Conservation (phyloP, 2,888 invertebrate genomes). For the Polietes domitor region DNA sequence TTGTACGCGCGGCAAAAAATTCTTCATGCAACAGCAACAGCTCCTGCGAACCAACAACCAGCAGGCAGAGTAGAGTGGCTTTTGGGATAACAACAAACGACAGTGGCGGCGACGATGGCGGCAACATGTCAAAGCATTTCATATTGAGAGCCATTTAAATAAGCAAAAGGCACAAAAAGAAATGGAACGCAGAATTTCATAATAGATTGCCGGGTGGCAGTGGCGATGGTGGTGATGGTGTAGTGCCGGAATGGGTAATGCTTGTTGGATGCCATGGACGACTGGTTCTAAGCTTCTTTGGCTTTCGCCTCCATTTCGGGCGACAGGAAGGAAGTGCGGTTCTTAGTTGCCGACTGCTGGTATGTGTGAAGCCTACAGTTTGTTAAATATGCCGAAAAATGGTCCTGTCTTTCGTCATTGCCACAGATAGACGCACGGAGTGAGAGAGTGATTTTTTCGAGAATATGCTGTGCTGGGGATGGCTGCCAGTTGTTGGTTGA, state of each 20-base stretch:
- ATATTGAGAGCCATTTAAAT: constrained; percentile 50
- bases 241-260: neutral
- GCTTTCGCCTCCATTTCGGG: neutral
- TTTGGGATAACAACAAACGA: constrained; percentile 20
- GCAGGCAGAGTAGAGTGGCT: neutral
- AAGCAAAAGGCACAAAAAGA: neutral
- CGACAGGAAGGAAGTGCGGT: constrained; percentile 40
- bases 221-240: constrained; percentile 7
- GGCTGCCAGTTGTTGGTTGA: neutral
- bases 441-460: neutral
- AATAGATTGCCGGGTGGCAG: constrained; percentile 12
- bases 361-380: constrained; percentile 37
- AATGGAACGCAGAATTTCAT: constrained; percentile 2
- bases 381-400: constrained; percentile 32
- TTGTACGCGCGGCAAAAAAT: constrained; percentile 55
- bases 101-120: constrained; percentile 32
- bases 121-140: constrained; percentile 53
- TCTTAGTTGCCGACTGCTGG: neutral
- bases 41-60: neutral
- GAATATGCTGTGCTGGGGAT: neutral
- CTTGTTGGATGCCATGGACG: neutral
- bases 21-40: constrained; percentile 22
- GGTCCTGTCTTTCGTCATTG: neutral
- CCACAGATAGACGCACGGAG: neutral
- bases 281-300: neutral